Base-by-base conservation (phyloP, 2,888 invertebrate species). In the Harpalus rufipes region DNA sequence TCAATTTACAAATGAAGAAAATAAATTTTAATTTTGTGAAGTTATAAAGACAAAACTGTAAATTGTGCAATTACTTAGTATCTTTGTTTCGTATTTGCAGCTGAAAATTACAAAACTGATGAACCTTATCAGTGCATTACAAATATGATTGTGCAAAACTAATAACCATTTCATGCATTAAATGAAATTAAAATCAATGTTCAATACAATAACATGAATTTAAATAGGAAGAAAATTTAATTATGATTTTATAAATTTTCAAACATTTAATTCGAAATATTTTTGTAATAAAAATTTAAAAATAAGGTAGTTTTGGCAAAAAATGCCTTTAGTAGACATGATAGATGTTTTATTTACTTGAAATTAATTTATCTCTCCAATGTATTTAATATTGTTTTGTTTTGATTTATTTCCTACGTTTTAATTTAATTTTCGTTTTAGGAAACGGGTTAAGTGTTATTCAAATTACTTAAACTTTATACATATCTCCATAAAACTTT, bases 351-450 rank as follows among this genome's bases (percentile, higher is more conserved):
- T 32, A 18, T 68, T 68, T 39, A 16, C 16, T 68, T 10, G 41
- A 7, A 7, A 41, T 74, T 18, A 16, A 44, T 74, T 74, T 74
- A 74, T 74, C 44, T 72, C 16, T 16, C 39, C 39, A 68, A 21
- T 68, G 68, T 32, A 32, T 68, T 44, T 74, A 44, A 74, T 32
- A 3, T 74, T 74, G 51, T 74, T 74, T 74, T 74, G 72, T 74
- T 74, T 74, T 74, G 18, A 44, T 41, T 44, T 74, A 44, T 74
- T 10, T 44, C 6, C 7, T 51, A 41, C 16, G 16, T 41, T 74
- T 74, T 74, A 74, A 74, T 74, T 74, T 51, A 74, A 44, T 18
- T 74, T 74, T 44, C 41, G 18, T 74, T 44, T 21, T 51, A 74
- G 72, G 68, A 44, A 16, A 16, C 44, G 18, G 44, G 18, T 44